Base-by-base conservation (phyloP, 1,140 invertebrate genomes). In the Nasonia longicornis region DNA sequence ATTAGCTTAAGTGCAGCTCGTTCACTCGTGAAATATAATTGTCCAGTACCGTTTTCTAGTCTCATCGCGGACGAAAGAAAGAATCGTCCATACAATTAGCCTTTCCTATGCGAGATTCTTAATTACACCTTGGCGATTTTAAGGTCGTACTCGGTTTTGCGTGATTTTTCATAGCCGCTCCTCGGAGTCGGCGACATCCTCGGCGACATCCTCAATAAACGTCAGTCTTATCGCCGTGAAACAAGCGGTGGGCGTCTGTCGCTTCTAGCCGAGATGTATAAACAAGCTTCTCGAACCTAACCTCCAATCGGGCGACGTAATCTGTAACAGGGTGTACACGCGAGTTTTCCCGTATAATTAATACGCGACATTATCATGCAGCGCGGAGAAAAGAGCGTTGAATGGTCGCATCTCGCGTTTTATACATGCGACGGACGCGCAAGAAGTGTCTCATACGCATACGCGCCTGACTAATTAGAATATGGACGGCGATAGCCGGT, bases 121-220 rank as follows among this genome's bases (percentile, higher is more conserved):
- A 73, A 48, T 48, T 63, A 52, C 6, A 31, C 3, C 22, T 29
- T 64, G 20, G 10, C 0, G 63, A 64, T 64, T 63, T n/a, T 22
- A 16, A 74, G 26, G 4, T 58, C 8, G 7, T 7, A 2, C 63
- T 63, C 4, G 35, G n/a, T 35, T 31, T 35, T 26, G n/a, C 7
- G 42, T n/a, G 20, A 58, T 78, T 70, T 78, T 77, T 29, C 10
- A 69, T 22, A 72, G 38, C 35, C 20, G 35, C 29, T 72, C 16
- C 35, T 20, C 6, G 38, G 35, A 14, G 45, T n/a, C 26, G 42
- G 31, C 35, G 64, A n/a, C 52, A 63, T 71, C 48, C 66, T n/a
- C 26, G 42, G 31, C 35, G 64, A n/a, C 52, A 63, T 72, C 48
- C 66, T 38, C 45, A 70, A 79, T 58, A 71, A 79, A 79, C 31